Percentiles rank a stretch among this genome's conserved stretches.
phyloP scores from a whole-genome alignment of 2,797 vertebrate species.

The Scleropages formosus region DNA sequence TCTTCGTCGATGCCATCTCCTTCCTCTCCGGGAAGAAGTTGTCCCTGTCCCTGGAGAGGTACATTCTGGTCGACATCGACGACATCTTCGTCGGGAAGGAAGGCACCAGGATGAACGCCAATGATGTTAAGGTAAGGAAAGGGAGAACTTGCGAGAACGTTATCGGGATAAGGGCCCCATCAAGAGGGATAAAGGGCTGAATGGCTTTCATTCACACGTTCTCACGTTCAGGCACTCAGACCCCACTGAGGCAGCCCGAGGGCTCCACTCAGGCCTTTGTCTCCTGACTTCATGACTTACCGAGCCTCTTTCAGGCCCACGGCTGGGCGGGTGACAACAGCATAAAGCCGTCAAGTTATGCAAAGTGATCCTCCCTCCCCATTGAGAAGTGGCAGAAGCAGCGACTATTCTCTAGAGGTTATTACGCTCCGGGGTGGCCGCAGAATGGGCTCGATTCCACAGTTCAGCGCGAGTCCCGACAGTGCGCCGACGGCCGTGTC shows the following conservation, averaged over 20 bases:
- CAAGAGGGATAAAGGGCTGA: conserved; percentile 74
- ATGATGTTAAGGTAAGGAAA: conserved; percentile 90
- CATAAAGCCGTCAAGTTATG: conserved; percentile 40
- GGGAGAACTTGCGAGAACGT: not conserved
- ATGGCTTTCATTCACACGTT: conserved; percentile 74
- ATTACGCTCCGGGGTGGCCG: conserved; percentile 29
- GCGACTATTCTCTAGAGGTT: conserved; percentile 13
- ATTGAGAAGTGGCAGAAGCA: conserved; percentile 11
- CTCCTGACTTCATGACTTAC: conserved; percentile 52
- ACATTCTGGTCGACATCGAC: conserved; percentile 93
- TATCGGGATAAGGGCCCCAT: conserved; percentile 58
- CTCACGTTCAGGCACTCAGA: conserved; percentile 60
- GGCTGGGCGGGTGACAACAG: conserved; percentile 33
- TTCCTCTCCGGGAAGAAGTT: conserved; percentile 89
- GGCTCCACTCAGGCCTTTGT: conserved; percentile 43
- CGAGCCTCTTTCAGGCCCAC: conserved; percentile 35
- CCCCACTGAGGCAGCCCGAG: conserved; percentile 40
- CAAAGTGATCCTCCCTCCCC: conserved; percentile 29
- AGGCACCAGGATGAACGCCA: conserved; percentile 92
- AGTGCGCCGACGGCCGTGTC: not conserved
- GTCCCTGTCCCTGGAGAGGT: conserved; percentile 82
- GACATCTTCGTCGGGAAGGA: conserved; percentile 98
- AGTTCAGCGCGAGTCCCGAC: conserved; percentile 18
- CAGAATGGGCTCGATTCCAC: conserved; percentile 20
- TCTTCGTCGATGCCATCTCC: conserved; percentile 89